Conservation (phyloP, 2,888 invertebrate genomes). For the Pilophorus perplexus region DNA sequence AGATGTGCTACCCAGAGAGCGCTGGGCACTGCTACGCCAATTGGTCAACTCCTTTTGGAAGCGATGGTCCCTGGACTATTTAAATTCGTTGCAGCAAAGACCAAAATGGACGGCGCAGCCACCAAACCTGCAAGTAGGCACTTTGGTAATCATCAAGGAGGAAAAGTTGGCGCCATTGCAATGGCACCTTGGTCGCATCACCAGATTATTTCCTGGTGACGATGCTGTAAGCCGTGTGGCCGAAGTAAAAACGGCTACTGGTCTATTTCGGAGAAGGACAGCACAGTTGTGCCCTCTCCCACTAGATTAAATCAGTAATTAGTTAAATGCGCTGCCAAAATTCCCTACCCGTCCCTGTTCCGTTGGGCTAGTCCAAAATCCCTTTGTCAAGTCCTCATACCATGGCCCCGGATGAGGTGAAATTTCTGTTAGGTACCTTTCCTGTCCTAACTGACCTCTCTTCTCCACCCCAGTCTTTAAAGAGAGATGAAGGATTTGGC, state of each 20-base stretch:
- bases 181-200: too few relatives aligned
- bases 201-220: not conserved
- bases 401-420: not conserved
- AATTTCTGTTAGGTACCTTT: too few relatives aligned
- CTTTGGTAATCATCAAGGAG: too few relatives aligned
- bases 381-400: too few relatives aligned
- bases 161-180: too few relatives aligned
- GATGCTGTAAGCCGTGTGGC: not conserved
- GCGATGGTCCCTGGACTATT: not conserved
- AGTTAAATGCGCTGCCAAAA: not conserved
- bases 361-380: not conserved
- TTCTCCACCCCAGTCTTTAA: too few relatives aligned
- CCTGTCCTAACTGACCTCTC: too few relatives aligned
- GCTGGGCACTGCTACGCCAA: not conserved
- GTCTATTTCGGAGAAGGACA: not conserved
- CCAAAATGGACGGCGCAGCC: not conserved
- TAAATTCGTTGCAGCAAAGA: not conserved
- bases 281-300: not conserved
- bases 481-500: too few relatives aligned
- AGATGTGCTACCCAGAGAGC: not conserved
- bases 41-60: not conserved
- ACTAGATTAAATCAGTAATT: not conserved
- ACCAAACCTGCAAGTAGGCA: not conserved
- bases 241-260: not conserved
- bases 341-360: not conserved